These are phyloP conservation scores for Magallana ariakensis DNA, from an alignment of 1,140 invertebrate genomes.

Conservation along the genomic window DNA sequence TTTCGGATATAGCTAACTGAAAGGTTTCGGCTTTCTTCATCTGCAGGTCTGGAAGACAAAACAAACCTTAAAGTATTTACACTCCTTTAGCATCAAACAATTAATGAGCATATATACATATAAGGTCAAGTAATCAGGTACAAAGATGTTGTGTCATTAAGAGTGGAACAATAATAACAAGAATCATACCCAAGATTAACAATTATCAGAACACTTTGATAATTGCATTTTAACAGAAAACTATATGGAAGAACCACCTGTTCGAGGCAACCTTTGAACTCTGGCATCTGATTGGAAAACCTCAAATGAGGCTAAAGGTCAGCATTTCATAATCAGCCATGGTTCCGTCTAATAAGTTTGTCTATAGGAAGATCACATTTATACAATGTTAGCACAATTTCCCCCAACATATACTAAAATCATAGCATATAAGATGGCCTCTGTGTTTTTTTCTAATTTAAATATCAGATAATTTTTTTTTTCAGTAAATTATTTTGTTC, in stretches of 20 bases:
- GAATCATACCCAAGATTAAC: conserved; percentile 9
- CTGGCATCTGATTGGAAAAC: conserved; percentile 40
- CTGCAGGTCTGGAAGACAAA: conserved; percentile 5
- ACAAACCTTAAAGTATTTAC: conserved; percentile 17
- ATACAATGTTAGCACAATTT: conserved; percentile 55
- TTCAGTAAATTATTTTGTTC: background rate
- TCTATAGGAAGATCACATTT: conserved; percentile 59
- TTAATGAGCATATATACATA: background rate
- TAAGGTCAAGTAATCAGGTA: background rate
- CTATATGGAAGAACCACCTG: conserved; percentile 52
- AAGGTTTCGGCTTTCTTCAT: background rate
- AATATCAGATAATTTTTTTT: background rate
- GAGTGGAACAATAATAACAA: conserved; percentile 12
- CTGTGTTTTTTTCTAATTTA: background rate
- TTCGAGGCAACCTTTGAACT: conserved; percentile 50
- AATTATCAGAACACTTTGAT: conserved; percentile 29
- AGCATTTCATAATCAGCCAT: conserved; percentile 49
- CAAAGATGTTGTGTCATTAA: background rate
- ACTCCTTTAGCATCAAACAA: background rate
- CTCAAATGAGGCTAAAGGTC: conserved; percentile 37
- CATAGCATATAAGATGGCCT: conserved; percentile 37
- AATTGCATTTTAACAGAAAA: conserved; percentile 18
- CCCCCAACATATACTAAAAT: conserved; percentile 38
- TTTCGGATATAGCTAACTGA: conserved; percentile 19
- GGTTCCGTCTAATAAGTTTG: conserved; percentile 38